phyloP scores from a whole-genome alignment of 2,888 invertebrate species.

The Carpatolechia fugitivella region DNA sequence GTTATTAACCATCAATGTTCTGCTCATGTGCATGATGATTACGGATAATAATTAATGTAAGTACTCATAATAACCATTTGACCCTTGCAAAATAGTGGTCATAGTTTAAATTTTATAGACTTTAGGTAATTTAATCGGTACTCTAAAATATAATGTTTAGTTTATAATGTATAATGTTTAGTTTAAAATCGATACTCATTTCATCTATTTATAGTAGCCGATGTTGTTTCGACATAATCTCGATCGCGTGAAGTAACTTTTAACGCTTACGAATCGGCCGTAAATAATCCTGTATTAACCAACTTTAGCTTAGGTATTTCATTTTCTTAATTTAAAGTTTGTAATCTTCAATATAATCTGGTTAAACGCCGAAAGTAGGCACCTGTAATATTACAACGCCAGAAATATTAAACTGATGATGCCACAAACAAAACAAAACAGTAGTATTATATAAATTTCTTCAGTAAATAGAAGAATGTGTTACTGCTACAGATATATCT shows the following conservation, averaged over 20 bases:
- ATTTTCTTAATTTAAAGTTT: neutral
- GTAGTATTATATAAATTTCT: too few species aligned
- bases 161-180: too few species aligned
- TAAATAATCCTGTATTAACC: constrained; percentile 2
- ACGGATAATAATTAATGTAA: neutral
- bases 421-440: too few species aligned
- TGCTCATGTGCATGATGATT: constrained; percentile 2
- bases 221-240: constrained; percentile 1
- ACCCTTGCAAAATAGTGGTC: neutral
- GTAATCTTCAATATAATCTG: neutral
- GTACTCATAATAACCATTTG: neutral
- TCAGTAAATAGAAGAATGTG: too few species aligned
- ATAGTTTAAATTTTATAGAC: too few species aligned
- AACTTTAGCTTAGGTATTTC: neutral
- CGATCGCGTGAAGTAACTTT: neutral
- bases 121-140: too few species aligned
- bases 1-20: constrained; percentile 27
- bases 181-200: too few species aligned
- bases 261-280: neutral
- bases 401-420: too few species aligned
- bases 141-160: too few species aligned
- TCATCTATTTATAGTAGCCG: neutral
- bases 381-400: too few species aligned
- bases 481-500: too few species aligned
- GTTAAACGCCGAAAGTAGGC: neutral